Base-by-base conservation (phyloP, 1,140 invertebrate genomes). In the Drosophila miranda region DNA sequence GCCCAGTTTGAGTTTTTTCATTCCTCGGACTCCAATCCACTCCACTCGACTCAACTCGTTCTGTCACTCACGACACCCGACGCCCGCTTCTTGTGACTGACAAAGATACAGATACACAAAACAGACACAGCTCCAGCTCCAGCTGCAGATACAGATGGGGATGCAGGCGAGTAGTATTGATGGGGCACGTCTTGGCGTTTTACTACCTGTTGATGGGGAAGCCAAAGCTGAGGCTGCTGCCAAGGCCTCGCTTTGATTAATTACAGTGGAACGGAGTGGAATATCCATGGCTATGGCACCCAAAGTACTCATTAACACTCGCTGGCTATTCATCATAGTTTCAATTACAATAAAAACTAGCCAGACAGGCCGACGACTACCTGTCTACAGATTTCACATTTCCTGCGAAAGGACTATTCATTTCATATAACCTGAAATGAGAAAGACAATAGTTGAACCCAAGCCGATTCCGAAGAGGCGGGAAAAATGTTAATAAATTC, bases 121-220 rank as follows among this genome's bases (percentile, higher is more conserved):
- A 30, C 30, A 34, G 30, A 34, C 30, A 34, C 30, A 34, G 30
- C 6, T 62, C 38, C 57, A 14, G 30, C 14, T 16, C 23, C 58
- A 63, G 45, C 19, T 38, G n/a, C 62, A 50, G 34, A 43, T 62
- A 46, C 23, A 64, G 63, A 51, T 30, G 30, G 28, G 28, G 28
- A 34, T 34, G 11, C 30, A 34, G 30, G 30, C 30, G 30, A 34
- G 30, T 34, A 9, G 43, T 68, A 68, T 68, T 68, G 64, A 68
- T 68, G 62, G 86, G 53, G 87, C 86, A 89, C 86, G 81, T 89
- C 82, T 74, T 68, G 64, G 57, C 75, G 62, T 74, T 89, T 82
- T 86, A 89, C 86, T 89, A 89, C 86, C 86, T 89, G 87, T 89
- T 89, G 86, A 82, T 89, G 78, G 73, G 45, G 59, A 46, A 42